Evolutionary conservation across 2,113 vertebrate species (phyloP), one percentile per base, ranked within the genome.

Genomic region (Centropristis striata): DNA sequence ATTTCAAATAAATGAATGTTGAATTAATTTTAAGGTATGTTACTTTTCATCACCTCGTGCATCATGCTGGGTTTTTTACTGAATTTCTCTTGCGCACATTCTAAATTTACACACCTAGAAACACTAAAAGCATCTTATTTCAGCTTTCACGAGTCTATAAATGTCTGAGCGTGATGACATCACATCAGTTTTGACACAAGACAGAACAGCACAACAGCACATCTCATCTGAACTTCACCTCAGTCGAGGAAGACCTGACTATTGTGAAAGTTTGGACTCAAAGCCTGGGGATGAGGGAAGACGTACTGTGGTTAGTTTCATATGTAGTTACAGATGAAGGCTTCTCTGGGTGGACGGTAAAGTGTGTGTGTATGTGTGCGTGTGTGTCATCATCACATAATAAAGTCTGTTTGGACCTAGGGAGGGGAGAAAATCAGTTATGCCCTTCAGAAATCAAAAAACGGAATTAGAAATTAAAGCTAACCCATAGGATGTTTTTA

Each of bases 1-100:
- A 21, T 75, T 75, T 64, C 78, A 84, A 88, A 92, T 92, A 89
- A 89, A 91, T 88, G 88, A 92, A 88, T 92, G 91, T 93, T 80
- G 68, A 86, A 80, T 81, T 87, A 58, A 83, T 82, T 87, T 80
- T 66, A 87, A 78, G 54, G 66, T 81, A 76, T 75, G 71, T 90
- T 75, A 75, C 73, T 84, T 85, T 73, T 71, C 68, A 78, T 83
- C 65, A 42, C 70, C 21, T 57, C 74, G 20, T 53, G 18, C 58
- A 47, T 66, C 57, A 8, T 36, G 66, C 71, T 73, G 71, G n/a
- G 49, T 85, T 90, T 83, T 81, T 13, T 84, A 81, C 65, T 68
- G 23, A 65, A 53, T 64, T 69, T 59, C 23, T 71, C 14, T 73
- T 23, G 21, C 37, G 50, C 75, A 78, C 82, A 66, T 78, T 66